Evolutionary conservation across 2,797 vertebrate genomes (phyloP), one percentile per base, ranked within the genome.

Genomic region (Catharus ustulatus): DNA sequence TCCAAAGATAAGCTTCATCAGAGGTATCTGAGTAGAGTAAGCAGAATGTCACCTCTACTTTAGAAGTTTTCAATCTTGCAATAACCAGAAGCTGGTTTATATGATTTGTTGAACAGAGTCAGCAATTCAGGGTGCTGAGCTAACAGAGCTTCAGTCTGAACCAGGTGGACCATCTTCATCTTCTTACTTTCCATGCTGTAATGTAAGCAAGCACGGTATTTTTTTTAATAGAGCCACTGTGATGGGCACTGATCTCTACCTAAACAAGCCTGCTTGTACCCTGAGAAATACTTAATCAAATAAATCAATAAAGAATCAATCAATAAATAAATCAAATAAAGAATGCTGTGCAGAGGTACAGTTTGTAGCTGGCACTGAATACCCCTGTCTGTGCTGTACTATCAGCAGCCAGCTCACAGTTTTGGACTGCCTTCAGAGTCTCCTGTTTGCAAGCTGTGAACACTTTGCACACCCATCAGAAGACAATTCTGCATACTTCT

Each of bases 241-340:
- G 21, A 51, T 48, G 6, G 10, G 15, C 29, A 38, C 13, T 54
- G 26, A 23, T 36, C 3, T 52, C 63, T 66, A 71, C 15, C 17
- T 84, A 54, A 90, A 46, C 4, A 67, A 59, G 8, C 27, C 63
- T 63, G 20, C 5, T 92, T 79, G 77, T 63, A 55, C 24, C 20
- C 9, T 11, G 5, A 26, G 46, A 66, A 75, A 43, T 4, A 4
- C 5, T 57, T 72, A 62, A 68, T 36, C 64, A 83, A 68, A 80
- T n/a, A 0, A 0, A 81, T 61, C 80, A 68, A 80, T n/a, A 0
- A 0, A 81, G 58, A 85, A 89, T 12, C 34, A 34, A 34, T 34
- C 34, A 34, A 34, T 34, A 34, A 34, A 34, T 34, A 34, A 34
- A 34, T 34, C 64, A 83, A 68, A 80, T n/a, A 0, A 0, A 81